Conservation (phyloP, 1,140 invertebrate genomes). For the Drosophila athabasca region DNA sequence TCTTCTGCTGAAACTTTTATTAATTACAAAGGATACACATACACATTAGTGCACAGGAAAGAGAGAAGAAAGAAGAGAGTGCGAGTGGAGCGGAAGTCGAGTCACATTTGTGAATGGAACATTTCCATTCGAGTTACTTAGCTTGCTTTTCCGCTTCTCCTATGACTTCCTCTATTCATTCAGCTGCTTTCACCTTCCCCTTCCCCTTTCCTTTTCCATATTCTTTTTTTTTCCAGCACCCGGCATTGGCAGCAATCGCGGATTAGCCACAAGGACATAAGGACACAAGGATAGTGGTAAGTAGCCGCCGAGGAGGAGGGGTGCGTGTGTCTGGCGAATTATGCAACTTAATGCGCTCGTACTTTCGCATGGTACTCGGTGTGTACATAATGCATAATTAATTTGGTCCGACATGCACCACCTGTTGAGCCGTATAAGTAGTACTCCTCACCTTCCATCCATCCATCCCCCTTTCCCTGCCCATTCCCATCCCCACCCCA, state of each 20-base stretch:
- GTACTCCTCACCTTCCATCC: slow-evolving; percentile 18
- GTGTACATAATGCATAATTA: slow-evolving; percentile 78
- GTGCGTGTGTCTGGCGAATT: slow-evolving; percentile 46
- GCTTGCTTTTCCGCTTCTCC: slow-evolving; percentile 39
- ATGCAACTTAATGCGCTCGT: slow-evolving; percentile 71
- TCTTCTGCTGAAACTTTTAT: slow-evolving; percentile 73
- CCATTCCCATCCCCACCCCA: background rate
- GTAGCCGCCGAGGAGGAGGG: slow-evolving; percentile 23
- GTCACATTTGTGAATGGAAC: slow-evolving; percentile 46
- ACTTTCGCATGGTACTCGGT: slow-evolving; percentile 1
- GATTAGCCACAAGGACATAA: slow-evolving; percentile 55
- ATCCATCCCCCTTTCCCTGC: background rate
- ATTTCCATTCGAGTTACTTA: slow-evolving; percentile 64
- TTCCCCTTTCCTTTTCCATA: background rate
- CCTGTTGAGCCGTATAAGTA: slow-evolving; percentile 51
- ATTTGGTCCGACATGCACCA: slow-evolving; percentile 75
- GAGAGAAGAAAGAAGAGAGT: slow-evolving; percentile 11
- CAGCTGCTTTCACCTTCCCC: background rate
- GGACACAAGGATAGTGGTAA: slow-evolving; percentile 44
- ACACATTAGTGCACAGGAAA: slow-evolving; percentile 24
- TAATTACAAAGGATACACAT: slow-evolving; percentile 80
- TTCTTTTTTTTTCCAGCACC: slow-evolving; percentile 8
- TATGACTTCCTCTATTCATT: slow-evolving; percentile 51
- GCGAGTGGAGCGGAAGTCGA: slow-evolving; percentile 1
- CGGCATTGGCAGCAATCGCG: slow-evolving; percentile 12